phyloP scores from a whole-genome alignment of 37 sponge, comb jelly and placozoan species.

The Oopsacas minuta region DNA sequence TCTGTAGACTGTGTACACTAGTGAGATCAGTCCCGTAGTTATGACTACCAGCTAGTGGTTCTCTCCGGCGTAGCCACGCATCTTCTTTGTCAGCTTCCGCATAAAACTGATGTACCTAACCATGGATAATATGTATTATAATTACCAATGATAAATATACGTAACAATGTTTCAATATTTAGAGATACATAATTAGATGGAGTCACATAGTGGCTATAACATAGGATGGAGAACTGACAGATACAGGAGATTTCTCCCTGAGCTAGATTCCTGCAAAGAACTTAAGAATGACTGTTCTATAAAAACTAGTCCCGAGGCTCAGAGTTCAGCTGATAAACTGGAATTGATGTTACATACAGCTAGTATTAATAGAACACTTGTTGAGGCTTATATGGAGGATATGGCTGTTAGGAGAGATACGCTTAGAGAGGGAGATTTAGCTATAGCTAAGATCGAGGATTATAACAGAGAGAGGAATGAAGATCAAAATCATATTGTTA shows the following conservation, averaged over 20 bases:
- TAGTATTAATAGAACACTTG: background rate
- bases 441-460: background rate
- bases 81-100: constrained; percentile 82
- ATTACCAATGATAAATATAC: background rate
- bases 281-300: background rate
- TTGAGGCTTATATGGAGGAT: background rate
- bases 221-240: background rate
- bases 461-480: background rate
- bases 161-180: background rate
- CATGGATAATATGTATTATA: background rate
- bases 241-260: constrained; percentile 4
- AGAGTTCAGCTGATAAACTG: background rate
- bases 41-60: constrained; percentile 43
- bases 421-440: background rate
- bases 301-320: background rate
- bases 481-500: background rate
- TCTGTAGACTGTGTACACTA: constrained; percentile 50
- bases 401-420: background rate
- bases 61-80: constrained; percentile 84
- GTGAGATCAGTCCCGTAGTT: constrained; percentile 62
- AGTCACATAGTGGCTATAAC: background rate
- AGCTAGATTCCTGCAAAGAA: background rate
- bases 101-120: constrained; percentile 69
- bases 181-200: background rate
- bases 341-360: background rate